Conservation (phyloP, 64 coral and sea anemone species). For the Pocillopora damicornis region DNA sequence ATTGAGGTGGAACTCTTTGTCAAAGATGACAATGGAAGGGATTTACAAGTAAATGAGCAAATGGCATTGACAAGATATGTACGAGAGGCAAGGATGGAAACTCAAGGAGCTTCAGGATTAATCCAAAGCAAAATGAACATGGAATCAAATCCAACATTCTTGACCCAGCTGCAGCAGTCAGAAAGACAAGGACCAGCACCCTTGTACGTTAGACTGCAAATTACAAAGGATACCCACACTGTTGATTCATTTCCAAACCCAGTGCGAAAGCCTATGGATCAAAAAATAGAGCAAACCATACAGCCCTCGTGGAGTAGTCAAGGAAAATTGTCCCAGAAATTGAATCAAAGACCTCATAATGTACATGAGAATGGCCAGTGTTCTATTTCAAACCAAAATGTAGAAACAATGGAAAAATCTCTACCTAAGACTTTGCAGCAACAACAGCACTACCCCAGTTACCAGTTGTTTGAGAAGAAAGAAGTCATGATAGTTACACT, state of each 20-base stretch:
- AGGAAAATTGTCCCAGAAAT: background rate
- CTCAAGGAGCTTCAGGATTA: background rate
- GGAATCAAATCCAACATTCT: too few relatives aligned
- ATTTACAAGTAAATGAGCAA: background rate
- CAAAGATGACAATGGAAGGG: background rate
- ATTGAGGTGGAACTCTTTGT: slow-evolving; percentile 46
- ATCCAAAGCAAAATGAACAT: too few relatives aligned
- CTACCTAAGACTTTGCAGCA: background rate
- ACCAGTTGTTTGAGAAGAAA: slow-evolving; percentile 23
- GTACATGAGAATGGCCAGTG: background rate
- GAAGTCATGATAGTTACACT: background rate
- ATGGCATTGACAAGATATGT: slow-evolving; percentile 51
- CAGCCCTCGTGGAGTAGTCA: too few relatives aligned
- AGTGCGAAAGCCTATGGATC: too few relatives aligned
- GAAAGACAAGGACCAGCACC: too few relatives aligned
- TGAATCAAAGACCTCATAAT: background rate
- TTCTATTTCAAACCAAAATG: background rate
- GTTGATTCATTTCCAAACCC: too few relatives aligned
- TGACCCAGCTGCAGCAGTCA: too few relatives aligned
- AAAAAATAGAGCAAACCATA: too few relatives aligned
- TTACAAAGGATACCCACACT: too few relatives aligned
- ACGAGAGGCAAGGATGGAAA: background rate
- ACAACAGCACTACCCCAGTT: background rate
- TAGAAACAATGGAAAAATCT: background rate
- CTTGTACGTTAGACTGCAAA: too few relatives aligned